Base-by-base conservation (phyloP, 1,140 invertebrate genomes). In the Oedothorax gibbosus region DNA sequence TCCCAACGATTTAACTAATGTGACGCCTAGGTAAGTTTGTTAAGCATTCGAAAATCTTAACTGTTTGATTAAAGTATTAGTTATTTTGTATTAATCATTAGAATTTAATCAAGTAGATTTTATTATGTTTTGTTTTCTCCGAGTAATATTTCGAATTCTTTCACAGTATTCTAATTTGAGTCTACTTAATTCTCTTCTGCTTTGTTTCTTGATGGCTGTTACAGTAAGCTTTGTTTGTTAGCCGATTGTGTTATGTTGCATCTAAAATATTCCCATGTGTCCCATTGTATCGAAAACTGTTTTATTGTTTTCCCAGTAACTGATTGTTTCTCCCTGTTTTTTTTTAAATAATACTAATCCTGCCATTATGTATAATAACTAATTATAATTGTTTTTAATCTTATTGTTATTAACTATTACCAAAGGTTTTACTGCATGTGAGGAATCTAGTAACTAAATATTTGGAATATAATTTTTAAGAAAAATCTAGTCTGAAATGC, bases 1-100 rank as follows among this genome's bases (percentile, higher is more conserved):
- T 91, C 96, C 96, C 3, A 95, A 96, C 88, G 92, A 94, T 87
- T 93, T 95, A 88, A 95, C 95, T 51, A 92, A 91, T 87, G 91
- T 93, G 56, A 93, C 91, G 10, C 89, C 91, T 62, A 94, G 93
- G 90, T 91, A 87, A 88, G 76, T 83, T 57, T 56, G 0, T 11
- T 56, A 20, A 54, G 0, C 21, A 21, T 75, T 75, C 15, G 1
- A 62, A 62, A 62, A 6, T 62, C 12, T 62, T 62, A 62, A 62
- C 57, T 2, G 6, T 62, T 62, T 35, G 35, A 2, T 62, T 15
- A 62, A 62, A 62, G 2, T 62, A 62, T 2, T 62, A 18, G 3
- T 62, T 62, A 62, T 62, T 62, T 62, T 15, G 18, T 6, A n/a
- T n/a, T n/a, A 62, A 62, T 15, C 35, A 35, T 35, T 35, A 35